A percentile compares a stretch with the other conserved stretches of the same genome.
Evolutionary conservation across 2,797 vertebrate genomes (phyloP).

Genomic region (Rhinichthys osculus): DNA sequence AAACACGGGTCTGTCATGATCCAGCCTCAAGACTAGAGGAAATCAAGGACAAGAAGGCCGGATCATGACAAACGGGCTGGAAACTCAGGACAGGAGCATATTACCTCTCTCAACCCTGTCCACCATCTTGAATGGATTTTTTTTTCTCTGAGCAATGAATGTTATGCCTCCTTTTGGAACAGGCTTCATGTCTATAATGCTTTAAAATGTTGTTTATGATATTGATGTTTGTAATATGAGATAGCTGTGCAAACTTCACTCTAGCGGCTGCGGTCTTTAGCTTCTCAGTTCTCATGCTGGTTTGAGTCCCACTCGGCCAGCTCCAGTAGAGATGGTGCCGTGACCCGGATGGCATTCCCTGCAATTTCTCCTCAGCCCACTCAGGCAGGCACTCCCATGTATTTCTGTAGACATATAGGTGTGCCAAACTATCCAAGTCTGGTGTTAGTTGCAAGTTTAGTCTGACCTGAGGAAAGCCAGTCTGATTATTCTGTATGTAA

Average conservation of each 20-base stretch:
- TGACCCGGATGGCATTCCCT: neutral
- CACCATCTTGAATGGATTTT: no score
- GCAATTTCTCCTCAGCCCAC: neutral
- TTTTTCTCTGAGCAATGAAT: neutral
- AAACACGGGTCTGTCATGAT: no score
- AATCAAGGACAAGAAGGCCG: no score
- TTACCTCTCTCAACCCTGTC: no score
- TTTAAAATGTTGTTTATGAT: neutral
- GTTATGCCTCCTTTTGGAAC: neutral
- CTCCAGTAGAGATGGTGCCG: neutral
- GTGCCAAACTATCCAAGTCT: neutral
- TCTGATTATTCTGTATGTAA: slow-evolving; percentile 73
- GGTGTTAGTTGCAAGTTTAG: slow-evolving; percentile 34
- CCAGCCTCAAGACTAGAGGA: no score
- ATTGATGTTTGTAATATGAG: neutral
- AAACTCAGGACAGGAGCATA: no score
- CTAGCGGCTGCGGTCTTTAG: neutral
- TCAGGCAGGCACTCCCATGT: neutral
- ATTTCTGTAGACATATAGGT: neutral
- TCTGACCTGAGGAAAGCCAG: slow-evolving; percentile 64
- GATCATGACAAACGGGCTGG: no score
- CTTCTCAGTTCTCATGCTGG: neutral
- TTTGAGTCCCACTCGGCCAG: neutral
- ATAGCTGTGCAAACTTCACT: neutral
- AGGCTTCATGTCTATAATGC: no score